Conservation (phyloP, 2,113 vertebrate species). For the Ctenodactylus gundi region DNA sequence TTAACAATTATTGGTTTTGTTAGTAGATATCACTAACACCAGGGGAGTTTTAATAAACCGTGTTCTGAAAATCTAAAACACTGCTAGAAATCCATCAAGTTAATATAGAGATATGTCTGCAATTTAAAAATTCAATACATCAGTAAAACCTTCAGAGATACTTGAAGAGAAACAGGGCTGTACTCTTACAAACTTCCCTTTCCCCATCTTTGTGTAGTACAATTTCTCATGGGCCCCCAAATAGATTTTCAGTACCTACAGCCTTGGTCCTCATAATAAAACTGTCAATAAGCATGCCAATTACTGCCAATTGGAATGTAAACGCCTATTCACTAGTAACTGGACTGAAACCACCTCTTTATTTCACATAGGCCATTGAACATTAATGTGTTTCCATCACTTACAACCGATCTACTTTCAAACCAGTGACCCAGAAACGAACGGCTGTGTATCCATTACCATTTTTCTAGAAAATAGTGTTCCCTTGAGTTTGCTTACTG, state of each 20-base stretch:
- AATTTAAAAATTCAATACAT: not conserved
- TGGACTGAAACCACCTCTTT: conserved; percentile 59
- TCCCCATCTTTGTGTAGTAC: not conserved
- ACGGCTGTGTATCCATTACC: conserved; percentile 59
- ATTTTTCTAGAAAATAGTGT: conserved; percentile 51
- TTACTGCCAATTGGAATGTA: conserved; percentile 56
- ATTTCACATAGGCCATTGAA: conserved; percentile 62
- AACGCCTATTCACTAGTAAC: conserved; percentile 46
- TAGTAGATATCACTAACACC: not conserved
- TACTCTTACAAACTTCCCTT: not conserved
- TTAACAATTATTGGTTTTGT: not conserved
- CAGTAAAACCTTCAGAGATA: not conserved
- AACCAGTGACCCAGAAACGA: conserved; percentile 31
- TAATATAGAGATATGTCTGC: not conserved
- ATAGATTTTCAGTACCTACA: not conserved
- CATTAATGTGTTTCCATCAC: conserved; percentile 56
- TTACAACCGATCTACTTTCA: conserved; percentile 56
- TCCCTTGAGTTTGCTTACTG: conserved; percentile 45
- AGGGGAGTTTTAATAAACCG: not conserved
- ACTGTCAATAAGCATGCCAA: conserved; percentile 43
- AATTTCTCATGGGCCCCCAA: not conserved
- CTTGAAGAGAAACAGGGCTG: not conserved
- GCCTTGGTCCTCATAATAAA: conserved; percentile 29
- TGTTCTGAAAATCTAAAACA: not conserved
- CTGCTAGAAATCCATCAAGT: not conserved